Evolutionary conservation across 2,888 invertebrate genomes (phyloP).

Genomic region (Xanthorhoe designata): DNA sequence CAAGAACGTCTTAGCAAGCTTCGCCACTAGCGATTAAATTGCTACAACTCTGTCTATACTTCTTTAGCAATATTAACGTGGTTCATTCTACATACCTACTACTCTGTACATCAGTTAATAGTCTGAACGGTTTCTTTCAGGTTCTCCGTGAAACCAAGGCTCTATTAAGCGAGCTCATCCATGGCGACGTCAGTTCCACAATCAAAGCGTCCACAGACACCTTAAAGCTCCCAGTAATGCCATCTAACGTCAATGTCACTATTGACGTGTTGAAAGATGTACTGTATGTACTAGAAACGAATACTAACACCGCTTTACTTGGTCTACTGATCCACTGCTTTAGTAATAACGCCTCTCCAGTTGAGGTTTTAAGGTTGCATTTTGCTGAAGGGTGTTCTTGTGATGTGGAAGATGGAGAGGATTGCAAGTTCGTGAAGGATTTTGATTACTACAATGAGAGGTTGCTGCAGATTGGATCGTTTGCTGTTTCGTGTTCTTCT

Average conservation of each 20-base stretch:
- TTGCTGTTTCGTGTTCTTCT: slow-evolving; percentile 87
- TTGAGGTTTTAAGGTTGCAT: slow-evolving; percentile 64
- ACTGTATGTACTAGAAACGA: slow-evolving; percentile 87
- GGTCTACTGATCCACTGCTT: slow-evolving; percentile 81
- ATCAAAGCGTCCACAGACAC: slow-evolving; percentile 70
- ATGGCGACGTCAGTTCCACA: slow-evolving; percentile 73
- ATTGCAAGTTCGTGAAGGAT: slow-evolving; percentile 83
- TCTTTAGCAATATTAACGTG: no score
- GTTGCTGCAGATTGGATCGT: slow-evolving; percentile 88
- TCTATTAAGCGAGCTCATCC: slow-evolving; percentile 72
- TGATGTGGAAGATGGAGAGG: slow-evolving; percentile 58
- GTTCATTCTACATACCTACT: no score
- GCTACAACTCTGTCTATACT: no score
- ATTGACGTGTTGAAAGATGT: slow-evolving; percentile 87
- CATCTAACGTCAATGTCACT: slow-evolving; percentile 81
- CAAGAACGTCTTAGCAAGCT: no score
- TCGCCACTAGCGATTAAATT: no score
- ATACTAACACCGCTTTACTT: slow-evolving; percentile 87
- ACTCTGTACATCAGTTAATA: background rate
- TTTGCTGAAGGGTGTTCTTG: slow-evolving; percentile 61
- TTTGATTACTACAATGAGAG: slow-evolving; percentile 89
- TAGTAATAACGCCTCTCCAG: slow-evolving; percentile 61
- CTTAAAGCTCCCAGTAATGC: slow-evolving; percentile 73
- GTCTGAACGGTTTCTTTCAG: slow-evolving; percentile 57
- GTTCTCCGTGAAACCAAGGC: slow-evolving; percentile 82